Evolutionary conservation across 1,140 invertebrate species (phyloP), one percentile per base, ranked within the genome.

Genomic region (Neodiprion fabricii): DNA sequence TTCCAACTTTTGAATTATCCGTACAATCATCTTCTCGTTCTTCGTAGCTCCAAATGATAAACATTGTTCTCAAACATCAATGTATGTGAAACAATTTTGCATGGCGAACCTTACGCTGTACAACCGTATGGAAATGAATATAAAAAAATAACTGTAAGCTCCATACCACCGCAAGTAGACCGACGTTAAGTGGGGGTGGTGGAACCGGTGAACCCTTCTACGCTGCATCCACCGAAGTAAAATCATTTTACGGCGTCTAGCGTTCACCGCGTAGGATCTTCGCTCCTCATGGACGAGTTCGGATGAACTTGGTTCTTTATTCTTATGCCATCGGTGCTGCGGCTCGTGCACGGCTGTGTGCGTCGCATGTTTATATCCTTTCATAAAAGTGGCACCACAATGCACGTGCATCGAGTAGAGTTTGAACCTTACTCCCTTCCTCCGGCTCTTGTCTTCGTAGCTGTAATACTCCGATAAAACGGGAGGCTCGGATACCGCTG

Each of bases 371-470:
- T 86, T 86, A 86, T 83, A 80, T 81, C 76, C 81, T 61, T 61
- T 79, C 82, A 83, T 86, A 85, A 86, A 86, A 86, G 82, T 84
- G 83, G 85, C 79, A 74, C 80, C 76, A 75, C 71, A 12, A 61
- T 61, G 53, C 53, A 61, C 53, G 53, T 5, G 53, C 11, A 12
- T 61, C 53, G 53, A 61, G 53, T 12, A 61, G 50, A 61, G 53
- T 5, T 61, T 61, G 11, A 61, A 61, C 28, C 53, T 17, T 61
- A 12, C 9, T 61, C 11, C n/a, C 53, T 61, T 17, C 53, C 11
- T 9, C 53, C 53, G 53, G 11, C 11, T 61, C 53, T 12, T 12
- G 11, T 61, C 53, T 17, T 61, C 53, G 11, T 12, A 12, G 11
- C 80, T 80, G 77, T 81, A 84, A 79, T 77, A 77, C 74, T 66